These are phyloP conservation scores for Paradoxurus hermaphroditus DNA, from an alignment of 2,113 vertebrate genomes.

Conservation along the genomic window DNA sequence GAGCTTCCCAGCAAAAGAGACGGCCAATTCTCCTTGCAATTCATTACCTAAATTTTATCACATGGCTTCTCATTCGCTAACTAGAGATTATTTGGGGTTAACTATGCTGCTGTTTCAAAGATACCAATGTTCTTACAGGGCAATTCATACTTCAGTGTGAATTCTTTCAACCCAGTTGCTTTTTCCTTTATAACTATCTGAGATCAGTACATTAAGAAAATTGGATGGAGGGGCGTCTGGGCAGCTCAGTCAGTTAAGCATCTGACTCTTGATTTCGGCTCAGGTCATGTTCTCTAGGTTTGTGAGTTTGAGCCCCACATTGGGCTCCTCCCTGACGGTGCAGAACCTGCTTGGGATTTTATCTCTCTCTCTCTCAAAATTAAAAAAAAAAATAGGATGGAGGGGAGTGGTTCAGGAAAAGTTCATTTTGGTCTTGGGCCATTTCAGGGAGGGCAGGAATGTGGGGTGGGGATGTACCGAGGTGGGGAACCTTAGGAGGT, in stretches of 20 bases:
- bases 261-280: no score
- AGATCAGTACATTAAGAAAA: slow-evolving; percentile 7
- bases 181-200: not conserved
- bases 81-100: not conserved
- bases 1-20: not conserved
- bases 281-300: no score
- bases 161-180: not conserved
- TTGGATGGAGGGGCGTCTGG: not conserved
- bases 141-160: not conserved
- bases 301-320: no score
- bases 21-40: not conserved
- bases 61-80: not conserved
- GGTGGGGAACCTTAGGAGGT: not conserved
- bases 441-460: not conserved
- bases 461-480: not conserved
- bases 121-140: not conserved
- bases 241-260: not conserved
- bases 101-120: not conserved
- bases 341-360: no score
- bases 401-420: not conserved
- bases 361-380: no score
- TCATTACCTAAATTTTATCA: not conserved
- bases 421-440: not conserved
- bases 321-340: no score
- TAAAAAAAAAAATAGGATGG: not conserved